These are phyloP conservation scores for Platorchestia sp. DNA, from an alignment of 1,140 invertebrate species.

Conservation along the genomic window DNA sequence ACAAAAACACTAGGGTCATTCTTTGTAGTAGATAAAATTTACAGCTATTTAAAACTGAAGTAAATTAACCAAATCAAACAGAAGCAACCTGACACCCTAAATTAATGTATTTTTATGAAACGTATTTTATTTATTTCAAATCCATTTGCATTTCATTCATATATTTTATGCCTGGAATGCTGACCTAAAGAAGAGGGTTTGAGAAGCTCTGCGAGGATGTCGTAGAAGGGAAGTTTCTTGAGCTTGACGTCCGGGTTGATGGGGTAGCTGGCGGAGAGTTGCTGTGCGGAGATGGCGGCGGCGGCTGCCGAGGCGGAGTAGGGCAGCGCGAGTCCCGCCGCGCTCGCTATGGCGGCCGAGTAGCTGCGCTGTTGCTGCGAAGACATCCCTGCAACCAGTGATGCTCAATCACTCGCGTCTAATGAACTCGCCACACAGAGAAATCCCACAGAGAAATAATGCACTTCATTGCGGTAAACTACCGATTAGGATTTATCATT, in stretches of 20 bases:
- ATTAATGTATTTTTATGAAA: too few relatives aligned
- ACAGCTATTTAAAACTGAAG: too few relatives aligned
- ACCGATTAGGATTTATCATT: too few relatives aligned
- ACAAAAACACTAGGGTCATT: too few relatives aligned
- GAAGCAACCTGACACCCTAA: too few relatives aligned
- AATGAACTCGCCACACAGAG: too few relatives aligned
- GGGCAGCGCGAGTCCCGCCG: neutral
- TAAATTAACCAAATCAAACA: too few relatives aligned
- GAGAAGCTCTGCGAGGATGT: conserved; percentile 86
- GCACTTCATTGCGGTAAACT: too few relatives aligned
- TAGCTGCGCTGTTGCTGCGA: conserved; percentile 16
- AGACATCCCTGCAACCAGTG: neutral
- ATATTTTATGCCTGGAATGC: neutral
- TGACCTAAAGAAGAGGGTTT: conserved; percentile 86
- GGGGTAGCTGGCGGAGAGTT: conserved; percentile 72
- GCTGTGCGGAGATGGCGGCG: conserved; percentile 56
- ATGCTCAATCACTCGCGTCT: neutral
- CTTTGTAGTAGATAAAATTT: too few relatives aligned
- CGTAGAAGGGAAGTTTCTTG: conserved; percentile 93
- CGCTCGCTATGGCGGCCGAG: conserved; percentile 22
- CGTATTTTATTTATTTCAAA: too few relatives aligned
- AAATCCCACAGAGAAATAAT: too few relatives aligned
- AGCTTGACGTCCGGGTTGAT: conserved; percentile 92
- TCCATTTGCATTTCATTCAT: neutral
- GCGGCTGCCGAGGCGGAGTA: conserved; percentile 5